These are phyloP conservation scores for Coranthus polyacanthus DNA, from an alignment of 2,797 vertebrate genomes.

Conservation along the genomic window DNA sequence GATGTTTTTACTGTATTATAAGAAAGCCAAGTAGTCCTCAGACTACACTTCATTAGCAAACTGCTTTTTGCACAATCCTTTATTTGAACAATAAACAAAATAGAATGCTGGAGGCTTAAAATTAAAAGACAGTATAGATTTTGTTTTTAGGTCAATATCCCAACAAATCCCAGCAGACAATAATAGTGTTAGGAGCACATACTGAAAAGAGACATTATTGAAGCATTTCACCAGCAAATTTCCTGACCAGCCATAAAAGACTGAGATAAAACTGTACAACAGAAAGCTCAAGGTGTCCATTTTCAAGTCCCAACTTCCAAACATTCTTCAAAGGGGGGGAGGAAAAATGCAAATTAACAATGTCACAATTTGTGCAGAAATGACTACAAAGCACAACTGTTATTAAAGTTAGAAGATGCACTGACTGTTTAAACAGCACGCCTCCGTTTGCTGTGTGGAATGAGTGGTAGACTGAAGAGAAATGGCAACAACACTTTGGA, in stretches of 20 bases:
- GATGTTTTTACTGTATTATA: conserved; percentile 55
- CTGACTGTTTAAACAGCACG: conserved; percentile 39
- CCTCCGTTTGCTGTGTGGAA: conserved; percentile 47
- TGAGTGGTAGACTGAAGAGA: conserved; percentile 29
- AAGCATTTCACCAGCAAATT: conserved; percentile 80
- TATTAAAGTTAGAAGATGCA: conserved; percentile 39
- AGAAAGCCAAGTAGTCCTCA: conserved; percentile 72
- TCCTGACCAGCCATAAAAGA: conserved; percentile 72
- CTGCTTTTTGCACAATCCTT: conserved; percentile 84
- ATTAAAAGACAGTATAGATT: conserved; percentile 83
- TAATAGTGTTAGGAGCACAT: conserved; percentile 82
- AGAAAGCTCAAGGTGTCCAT: conserved; percentile 73
- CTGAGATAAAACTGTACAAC: conserved; percentile 71
- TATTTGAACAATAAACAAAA: conserved; percentile 87
- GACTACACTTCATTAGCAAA: conserved; percentile 80
- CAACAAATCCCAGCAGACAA: conserved; percentile 82
- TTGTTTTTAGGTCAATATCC: conserved; percentile 75
- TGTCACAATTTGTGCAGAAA: conserved; percentile 71
- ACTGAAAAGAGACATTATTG: conserved; percentile 78
- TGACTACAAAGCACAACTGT: conserved; percentile 69
- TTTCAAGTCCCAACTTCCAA: conserved; percentile 64
- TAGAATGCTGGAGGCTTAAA: conserved; percentile 81
- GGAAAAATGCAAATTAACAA: conserved; percentile 60
- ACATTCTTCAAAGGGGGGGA: conserved; percentile 53
- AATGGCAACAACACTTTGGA: conserved; percentile 41